A percentile compares a stretch with the other conserved stretches of the same genome.
phyloP scores from a whole-genome alignment of 1,140 invertebrate species.

The Ridgeia piscesae region DNA sequence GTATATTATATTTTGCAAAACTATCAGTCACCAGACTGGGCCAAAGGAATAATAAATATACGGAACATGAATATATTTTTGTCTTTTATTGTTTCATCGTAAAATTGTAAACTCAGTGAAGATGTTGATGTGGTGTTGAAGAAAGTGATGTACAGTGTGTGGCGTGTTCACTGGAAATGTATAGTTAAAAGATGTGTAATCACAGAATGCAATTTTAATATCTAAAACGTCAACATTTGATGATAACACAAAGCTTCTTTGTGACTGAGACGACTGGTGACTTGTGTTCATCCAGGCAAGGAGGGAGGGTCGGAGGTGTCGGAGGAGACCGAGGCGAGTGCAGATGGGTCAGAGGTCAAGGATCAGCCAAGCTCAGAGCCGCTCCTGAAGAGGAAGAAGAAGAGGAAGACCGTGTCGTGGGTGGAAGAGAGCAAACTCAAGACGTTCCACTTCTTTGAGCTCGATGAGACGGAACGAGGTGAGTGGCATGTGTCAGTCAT shows the following conservation, averaged over 20 bases:
- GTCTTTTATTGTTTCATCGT: too few species aligned
- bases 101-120: too few species aligned
- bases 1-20: too few species aligned
- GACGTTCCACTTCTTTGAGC: constrained; percentile 82
- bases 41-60: too few species aligned
- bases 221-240: too few species aligned
- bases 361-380: background rate
- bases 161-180: too few species aligned
- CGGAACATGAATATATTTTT: too few species aligned
- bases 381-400: constrained; percentile 49
- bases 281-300: background rate
- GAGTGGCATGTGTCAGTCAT: constrained; percentile 49
- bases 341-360: background rate
- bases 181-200: too few species aligned
- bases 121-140: too few species aligned
- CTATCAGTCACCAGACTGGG: too few species aligned
- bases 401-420: constrained; percentile 74
- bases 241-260: background rate
- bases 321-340: background rate
- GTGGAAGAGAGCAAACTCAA: constrained; percentile 72
- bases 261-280: background rate
- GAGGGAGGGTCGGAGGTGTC: background rate
- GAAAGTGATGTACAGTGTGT: too few species aligned
- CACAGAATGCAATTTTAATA: too few species aligned
- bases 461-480: constrained; percentile 88